Evolutionary conservation across 2,797 vertebrate species (phyloP), one percentile per base, ranked within the genome.

Genomic region (Pelobates cultripes): DNA sequence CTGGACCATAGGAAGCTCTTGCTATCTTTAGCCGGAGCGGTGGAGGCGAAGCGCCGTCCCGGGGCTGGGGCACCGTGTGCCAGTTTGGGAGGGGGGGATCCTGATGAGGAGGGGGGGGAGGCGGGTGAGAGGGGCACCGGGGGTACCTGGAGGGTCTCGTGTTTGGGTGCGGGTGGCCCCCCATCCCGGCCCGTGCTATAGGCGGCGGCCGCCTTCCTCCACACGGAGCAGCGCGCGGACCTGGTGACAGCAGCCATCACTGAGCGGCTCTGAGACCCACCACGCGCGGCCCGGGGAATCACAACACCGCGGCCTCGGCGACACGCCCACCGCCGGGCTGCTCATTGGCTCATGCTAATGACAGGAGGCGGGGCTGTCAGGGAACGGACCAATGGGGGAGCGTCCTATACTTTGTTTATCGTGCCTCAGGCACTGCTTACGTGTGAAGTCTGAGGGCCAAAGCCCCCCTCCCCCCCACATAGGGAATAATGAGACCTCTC

Each of bases 1-100:
- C 92, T 88, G 9, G 88, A 82, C 93, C 94, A 94, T 47, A 93
- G 70, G 75, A 89, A 92, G 4, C 86, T 85, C 70, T 84, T 90
- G 70, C 87, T 81, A 85, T 92, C 92, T 55, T 79, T 0, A 0
- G 90, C 86, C 1, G 85, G 85, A 0, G 88, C 86, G 1, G 80
- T 86, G 83, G 69, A 90, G 0, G 85, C 87, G 4, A 88, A 89
- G n/a, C 90, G 88, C 7, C 90, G 89, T n/a, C 89, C 88, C 3
- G 86, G 83, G 2, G 3, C 71, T 43, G n/a, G 85, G 13, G 70
- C 51, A 4, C 1, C 87, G 5, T 12, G 53, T 68, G 68, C 78
- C 60, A 69, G 71, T 14, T 7, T 70, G 53, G 12, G 72, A 0
- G 66, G 5, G 3, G 73, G 77, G 4, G 89, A 89, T 80, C 57